Conservation (phyloP, 2,113 vertebrate genomes). For the Sylvilagus bachmani region DNA sequence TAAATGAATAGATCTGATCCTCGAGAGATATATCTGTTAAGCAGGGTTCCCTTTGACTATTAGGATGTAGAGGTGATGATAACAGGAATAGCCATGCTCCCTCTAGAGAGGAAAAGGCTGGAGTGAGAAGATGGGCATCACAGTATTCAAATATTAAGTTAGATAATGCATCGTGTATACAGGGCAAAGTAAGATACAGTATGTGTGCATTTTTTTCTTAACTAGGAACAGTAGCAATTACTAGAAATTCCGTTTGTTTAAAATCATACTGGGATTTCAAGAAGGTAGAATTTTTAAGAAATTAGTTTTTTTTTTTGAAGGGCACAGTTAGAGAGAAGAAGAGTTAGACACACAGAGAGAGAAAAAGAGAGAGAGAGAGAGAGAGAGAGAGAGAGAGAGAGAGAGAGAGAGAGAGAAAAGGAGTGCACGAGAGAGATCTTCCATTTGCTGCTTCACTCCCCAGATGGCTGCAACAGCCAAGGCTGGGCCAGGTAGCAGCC, state of each 20-base stretch:
- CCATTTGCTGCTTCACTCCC: too few species aligned
- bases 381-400: too few species aligned
- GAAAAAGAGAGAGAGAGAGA: too few species aligned
- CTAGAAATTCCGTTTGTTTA: not conserved
- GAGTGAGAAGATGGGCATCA: not conserved
- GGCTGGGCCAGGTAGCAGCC: too few species aligned
- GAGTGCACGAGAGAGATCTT: too few species aligned
- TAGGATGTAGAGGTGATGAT: not conserved
- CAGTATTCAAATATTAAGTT: too few species aligned
- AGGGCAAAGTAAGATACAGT: not conserved
- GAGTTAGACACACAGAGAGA: too few species aligned
- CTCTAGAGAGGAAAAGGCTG: not conserved
- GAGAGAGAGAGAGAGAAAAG: too few species aligned
- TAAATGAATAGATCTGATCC: not conserved
- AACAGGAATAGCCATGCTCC: not conserved
- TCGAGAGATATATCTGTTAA: not conserved
- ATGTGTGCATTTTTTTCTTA: not conserved
- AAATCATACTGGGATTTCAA: not conserved
- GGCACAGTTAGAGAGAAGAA: too few species aligned
- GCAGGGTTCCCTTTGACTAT: accelerated
- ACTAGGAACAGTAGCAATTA: not conserved
- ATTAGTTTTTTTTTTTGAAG: too few species aligned
- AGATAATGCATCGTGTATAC: not conserved
- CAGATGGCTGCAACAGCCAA: too few species aligned
- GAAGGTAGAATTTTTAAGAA: not conserved